phyloP scores from a whole-genome alignment of 2,797 vertebrate genomes.

The Mormyrops attenuatus region DNA sequence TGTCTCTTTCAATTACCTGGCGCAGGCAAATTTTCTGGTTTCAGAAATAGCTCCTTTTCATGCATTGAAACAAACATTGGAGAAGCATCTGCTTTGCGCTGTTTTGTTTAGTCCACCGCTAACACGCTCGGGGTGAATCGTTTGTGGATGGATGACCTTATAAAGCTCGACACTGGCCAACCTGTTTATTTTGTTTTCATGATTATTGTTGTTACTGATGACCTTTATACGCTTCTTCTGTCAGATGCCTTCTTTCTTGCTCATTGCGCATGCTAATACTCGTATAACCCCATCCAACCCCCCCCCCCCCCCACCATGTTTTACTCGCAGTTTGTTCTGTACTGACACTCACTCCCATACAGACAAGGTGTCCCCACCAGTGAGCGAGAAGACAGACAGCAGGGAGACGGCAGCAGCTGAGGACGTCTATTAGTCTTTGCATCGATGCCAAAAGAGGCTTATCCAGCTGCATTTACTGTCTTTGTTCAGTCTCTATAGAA shows the following conservation, averaged over 20 bases:
- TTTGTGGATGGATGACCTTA: slow-evolving; percentile 31
- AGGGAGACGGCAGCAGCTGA: neutral
- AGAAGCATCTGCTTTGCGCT: neutral
- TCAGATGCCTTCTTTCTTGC: slow-evolving; percentile 57
- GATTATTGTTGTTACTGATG: slow-evolving; percentile 53
- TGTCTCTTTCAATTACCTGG: slow-evolving; percentile 15
- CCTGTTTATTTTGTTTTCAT: slow-evolving; percentile 49
- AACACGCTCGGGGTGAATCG: slow-evolving; percentile 35
- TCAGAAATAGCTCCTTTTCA: slow-evolving; percentile 18
- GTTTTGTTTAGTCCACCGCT: slow-evolving; percentile 4
- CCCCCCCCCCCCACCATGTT: neutral
- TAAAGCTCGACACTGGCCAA: slow-evolving; percentile 41
- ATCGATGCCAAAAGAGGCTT: neutral
- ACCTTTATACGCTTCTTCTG: slow-evolving; percentile 43
- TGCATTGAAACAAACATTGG: neutral
- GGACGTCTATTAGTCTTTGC: neutral
- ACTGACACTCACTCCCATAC: neutral
- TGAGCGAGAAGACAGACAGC: neutral
- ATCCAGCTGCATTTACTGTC: neutral
- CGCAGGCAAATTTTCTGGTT: neutral
- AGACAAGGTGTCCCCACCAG: neutral
- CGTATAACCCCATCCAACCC: slow-evolving; percentile 30
- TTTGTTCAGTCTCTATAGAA: neutral
- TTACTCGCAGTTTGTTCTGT: neutral
- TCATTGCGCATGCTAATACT: slow-evolving; percentile 67